Evolutionary conservation across 1,140 invertebrate species (phyloP).

Genomic region (Mercenaria mercenaria): DNA sequence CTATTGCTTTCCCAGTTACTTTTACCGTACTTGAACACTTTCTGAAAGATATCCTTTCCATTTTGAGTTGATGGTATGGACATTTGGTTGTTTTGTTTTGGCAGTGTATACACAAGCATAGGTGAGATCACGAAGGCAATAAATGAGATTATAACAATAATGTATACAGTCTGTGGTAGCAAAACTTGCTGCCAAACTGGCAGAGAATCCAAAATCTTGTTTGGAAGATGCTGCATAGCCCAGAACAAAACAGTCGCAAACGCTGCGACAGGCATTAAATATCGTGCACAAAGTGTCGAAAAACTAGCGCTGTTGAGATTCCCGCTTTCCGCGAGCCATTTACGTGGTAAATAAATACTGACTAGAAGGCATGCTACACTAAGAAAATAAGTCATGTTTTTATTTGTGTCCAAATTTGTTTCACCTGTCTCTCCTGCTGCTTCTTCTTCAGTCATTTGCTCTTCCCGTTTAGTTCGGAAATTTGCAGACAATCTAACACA

Average conservation of each 20-base stretch:
- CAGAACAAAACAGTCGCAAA: constrained; percentile 80
- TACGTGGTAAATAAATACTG: constrained; percentile 88
- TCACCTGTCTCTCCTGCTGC: background rate
- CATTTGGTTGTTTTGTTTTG: background rate
- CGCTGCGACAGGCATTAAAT: constrained; percentile 75
- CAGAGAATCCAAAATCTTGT: constrained; percentile 74
- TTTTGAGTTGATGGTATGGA: background rate
- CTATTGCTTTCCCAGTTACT: background rate
- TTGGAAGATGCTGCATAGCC: constrained; percentile 81
- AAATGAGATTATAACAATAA: constrained; percentile 87
- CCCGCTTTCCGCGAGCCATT: constrained; percentile 91
- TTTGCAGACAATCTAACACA: constrained; percentile 88
- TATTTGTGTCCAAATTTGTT: constrained; percentile 53
- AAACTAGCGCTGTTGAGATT: constrained; percentile 91
- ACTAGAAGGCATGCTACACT: constrained; percentile 88
- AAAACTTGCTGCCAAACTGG: constrained; percentile 81
- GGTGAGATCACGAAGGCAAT: constrained; percentile 89
- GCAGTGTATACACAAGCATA: constrained; percentile 88
- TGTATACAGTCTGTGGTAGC: constrained; percentile 79
- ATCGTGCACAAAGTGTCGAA: constrained; percentile 83
- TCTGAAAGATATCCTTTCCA: constrained; percentile 18
- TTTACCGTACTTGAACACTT: constrained; percentile 53
- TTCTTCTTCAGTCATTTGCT: constrained; percentile 89
- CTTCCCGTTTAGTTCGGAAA: constrained; percentile 94
- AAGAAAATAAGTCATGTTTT: constrained; percentile 86